Base-by-base conservation (phyloP, 2,888 invertebrate species). In the Nezara viridula region DNA sequence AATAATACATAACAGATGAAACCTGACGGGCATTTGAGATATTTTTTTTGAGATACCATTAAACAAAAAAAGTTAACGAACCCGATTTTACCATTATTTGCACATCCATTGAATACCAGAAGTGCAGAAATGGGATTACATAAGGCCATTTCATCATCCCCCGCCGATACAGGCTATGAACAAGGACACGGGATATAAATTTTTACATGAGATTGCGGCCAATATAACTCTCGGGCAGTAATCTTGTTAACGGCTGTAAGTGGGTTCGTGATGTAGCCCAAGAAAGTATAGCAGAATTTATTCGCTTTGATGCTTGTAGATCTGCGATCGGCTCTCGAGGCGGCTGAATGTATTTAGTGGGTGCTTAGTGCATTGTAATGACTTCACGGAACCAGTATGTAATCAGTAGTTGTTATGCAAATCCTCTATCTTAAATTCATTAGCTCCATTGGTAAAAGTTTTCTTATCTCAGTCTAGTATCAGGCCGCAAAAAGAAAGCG, bases 301-400 rank as follows among this genome's bases (percentile, higher is more conserved):
- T 81, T 81, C 81, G 24, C 44, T 81, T 81, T 47, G 81, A 81
- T 81, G 24, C 44, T 81, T 81, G 81, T 81, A 81, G 40, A 81
- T 81, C 77, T 44, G 37, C 40, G 24, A 77, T 77, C 40, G 37
- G 77, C 4, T 40, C 77, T n/a, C 44, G n/a, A 47, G 44, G 81
- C 12, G 81, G 77, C 37, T 73, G 66, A 73, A 73, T 81, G 44
- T 44, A 81, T 81, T 77, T 77, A 77, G 40, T 77, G 77, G 77
- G 77, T 77, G 77, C 77, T 77, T 81, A 81, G 81, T 44, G 81
- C 81, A 81, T 81, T 81, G 81, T 81, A 81, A 81, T 81, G 44
- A 81, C 81, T 81, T 44, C 44, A 44, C 7, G 40, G 44, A 12
- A 44, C 44, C 44, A 47, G 44, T 47, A 47, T 81, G 40, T 44